phyloP scores from a whole-genome alignment of 2,888 invertebrate genomes.

The Chalcis sispes region DNA sequence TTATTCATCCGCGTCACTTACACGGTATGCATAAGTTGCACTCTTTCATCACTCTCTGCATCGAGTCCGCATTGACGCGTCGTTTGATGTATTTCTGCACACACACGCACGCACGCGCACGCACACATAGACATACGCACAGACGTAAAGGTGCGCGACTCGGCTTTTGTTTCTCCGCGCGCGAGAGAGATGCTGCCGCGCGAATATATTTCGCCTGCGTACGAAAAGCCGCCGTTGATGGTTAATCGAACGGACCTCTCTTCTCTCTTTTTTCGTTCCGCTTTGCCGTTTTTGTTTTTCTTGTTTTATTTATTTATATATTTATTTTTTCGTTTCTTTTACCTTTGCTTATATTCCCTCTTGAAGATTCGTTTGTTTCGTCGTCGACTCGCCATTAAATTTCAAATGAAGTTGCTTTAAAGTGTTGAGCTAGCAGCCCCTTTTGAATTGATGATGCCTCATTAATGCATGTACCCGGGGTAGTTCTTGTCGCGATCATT shows the following conservation, averaged over 20 bases:
- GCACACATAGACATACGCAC: too few species aligned
- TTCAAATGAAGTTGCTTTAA: constrained; percentile 55
- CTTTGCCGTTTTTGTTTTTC: background rate
- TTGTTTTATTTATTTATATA: background rate
- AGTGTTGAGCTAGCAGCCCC: constrained; percentile 36
- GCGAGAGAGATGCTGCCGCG: constrained; percentile 21
- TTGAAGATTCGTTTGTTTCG: background rate
- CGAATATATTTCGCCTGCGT: constrained; percentile 56
- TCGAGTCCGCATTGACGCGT: constrained; percentile 16
- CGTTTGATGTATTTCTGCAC: too few species aligned
- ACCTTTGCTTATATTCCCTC: background rate
- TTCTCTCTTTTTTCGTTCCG: constrained; percentile 12
- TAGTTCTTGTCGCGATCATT: too few species aligned
- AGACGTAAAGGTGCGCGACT: too few species aligned
- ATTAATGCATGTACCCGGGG: constrained; percentile 16
- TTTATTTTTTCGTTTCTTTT: constrained; percentile 6
- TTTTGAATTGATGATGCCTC: constrained; percentile 22
- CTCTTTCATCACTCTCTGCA: constrained; percentile 71
- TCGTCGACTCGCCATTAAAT: constrained; percentile 34
- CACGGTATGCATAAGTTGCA: constrained; percentile 74
- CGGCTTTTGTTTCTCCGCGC: constrained; percentile 30
- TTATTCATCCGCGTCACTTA: constrained; percentile 74
- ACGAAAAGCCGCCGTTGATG: constrained; percentile 36
- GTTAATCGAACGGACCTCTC: constrained; percentile 39
- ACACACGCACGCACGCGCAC: too few species aligned